Evolutionary conservation across 2,113 vertebrate genomes (phyloP).

Genomic region (Nanorana parkeri): DNA sequence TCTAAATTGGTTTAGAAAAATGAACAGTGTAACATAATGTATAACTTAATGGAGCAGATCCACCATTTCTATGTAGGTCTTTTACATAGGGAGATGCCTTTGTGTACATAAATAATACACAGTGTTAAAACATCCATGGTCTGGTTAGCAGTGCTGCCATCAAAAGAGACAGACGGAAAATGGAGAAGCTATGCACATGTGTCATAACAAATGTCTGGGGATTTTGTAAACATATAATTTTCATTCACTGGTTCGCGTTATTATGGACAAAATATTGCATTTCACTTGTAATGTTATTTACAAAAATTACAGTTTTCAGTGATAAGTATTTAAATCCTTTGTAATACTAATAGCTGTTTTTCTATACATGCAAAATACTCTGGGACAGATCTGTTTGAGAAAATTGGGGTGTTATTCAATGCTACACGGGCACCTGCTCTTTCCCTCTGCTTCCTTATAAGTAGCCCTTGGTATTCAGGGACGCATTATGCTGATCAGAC

Average conservation of each 20-base stretch:
- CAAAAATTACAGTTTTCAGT: not conserved
- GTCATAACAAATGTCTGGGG: slow-evolving; percentile 29
- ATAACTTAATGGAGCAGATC: slow-evolving; percentile 46
- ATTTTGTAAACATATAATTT: slow-evolving; percentile 8
- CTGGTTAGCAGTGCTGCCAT: slow-evolving; percentile 20
- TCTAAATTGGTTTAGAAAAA: slow-evolving; percentile 49
- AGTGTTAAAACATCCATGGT: slow-evolving; percentile 15
- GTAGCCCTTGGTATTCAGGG: no score
- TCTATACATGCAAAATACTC: no score
- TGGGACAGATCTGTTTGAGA: no score
- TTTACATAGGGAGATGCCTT: slow-evolving; percentile 33
- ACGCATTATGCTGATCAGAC: no score
- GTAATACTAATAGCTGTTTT: no score
- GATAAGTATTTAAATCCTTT: no score
- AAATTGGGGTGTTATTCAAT: no score
- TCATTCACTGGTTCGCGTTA: slow-evolving; percentile 15
- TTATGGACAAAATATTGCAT: not conserved
- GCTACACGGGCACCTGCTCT: no score
- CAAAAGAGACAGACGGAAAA: slow-evolving; percentile 10
- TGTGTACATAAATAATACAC: slow-evolving; percentile 43
- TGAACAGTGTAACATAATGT: slow-evolving; percentile 41
- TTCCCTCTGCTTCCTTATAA: no score
- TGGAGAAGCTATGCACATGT: not conserved
- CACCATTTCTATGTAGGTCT: slow-evolving; percentile 19
- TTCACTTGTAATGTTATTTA: slow-evolving; percentile 12